These are phyloP conservation scores for Eretmochelys imbricata DNA, from an alignment of 2,113 vertebrate species.

Conservation along the genomic window DNA sequence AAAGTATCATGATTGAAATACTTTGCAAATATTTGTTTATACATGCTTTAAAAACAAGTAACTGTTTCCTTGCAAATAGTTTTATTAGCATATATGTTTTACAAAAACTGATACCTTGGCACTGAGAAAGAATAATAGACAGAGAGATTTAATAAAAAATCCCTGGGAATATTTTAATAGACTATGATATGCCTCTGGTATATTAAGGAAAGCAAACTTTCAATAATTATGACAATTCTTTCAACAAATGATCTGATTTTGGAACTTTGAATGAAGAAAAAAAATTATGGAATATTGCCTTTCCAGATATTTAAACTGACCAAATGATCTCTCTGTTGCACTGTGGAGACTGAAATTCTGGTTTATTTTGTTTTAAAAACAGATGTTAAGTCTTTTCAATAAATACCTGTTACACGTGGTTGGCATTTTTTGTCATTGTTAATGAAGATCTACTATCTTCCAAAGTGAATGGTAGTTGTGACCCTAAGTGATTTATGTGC, in stretches of 20 bases:
- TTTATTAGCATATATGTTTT: constrained; percentile 52
- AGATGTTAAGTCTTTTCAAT: constrained; percentile 45
- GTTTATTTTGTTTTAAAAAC: constrained; percentile 69
- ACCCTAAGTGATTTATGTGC: background rate
- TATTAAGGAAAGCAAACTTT: constrained; percentile 57
- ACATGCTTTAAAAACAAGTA: constrained; percentile 75
- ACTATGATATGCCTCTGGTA: constrained; percentile 35
- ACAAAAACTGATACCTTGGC: constrained; percentile 52
- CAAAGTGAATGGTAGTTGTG: constrained; percentile 6
- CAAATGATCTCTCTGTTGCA: constrained; percentile 65
- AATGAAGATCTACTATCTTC: constrained; percentile 61
- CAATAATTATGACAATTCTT: constrained; percentile 65
- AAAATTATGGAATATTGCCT: constrained; percentile 71
- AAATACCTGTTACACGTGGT: constrained; percentile 67
- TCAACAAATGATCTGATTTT: constrained; percentile 59
- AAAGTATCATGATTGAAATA: constrained; percentile 85
- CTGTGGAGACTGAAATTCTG: constrained; percentile 59
- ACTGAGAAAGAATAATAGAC: constrained; percentile 58
- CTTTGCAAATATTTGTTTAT: constrained; percentile 80
- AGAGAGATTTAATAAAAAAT: constrained; percentile 26
- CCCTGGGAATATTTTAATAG: constrained; percentile 54
- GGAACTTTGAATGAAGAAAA: constrained; percentile 56
- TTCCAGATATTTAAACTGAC: constrained; percentile 70
- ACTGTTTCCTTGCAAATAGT: constrained; percentile 55
- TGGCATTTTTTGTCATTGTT: constrained; percentile 67